phyloP scores from a whole-genome alignment of 2,113 vertebrate genomes.

The Phrynocephalus versicolor region DNA sequence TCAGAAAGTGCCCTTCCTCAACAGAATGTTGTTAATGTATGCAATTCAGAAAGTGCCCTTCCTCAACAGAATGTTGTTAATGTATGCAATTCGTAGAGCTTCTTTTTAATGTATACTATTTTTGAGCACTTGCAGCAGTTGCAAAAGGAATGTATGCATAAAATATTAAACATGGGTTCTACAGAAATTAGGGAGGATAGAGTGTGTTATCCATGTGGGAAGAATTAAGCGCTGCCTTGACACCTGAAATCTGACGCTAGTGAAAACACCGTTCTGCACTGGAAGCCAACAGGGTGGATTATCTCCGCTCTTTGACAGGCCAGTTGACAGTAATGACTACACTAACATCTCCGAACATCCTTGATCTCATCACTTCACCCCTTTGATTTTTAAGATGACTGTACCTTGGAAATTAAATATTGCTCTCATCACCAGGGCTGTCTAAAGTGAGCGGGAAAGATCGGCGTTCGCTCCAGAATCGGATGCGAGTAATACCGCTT shows the following conservation, averaged over 20 bases:
- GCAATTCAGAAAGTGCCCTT: background rate
- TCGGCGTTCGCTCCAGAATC: conserved; percentile 34
- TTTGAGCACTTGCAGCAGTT: background rate
- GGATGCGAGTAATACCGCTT: conserved; percentile 38
- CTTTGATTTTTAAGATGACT: conserved; percentile 60
- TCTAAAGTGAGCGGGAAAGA: conserved; percentile 45
- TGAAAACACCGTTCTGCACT: conserved; percentile 36
- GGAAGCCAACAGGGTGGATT: conserved; percentile 52
- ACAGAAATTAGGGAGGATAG: conserved; percentile 24
- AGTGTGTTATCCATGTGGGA: background rate
- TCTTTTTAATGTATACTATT: background rate
- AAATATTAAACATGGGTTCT: conserved; percentile 21
- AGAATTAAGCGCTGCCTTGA: conserved; percentile 32
- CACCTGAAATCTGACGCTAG: conserved; percentile 47
- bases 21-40: background rate
- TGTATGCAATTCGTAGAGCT: background rate
- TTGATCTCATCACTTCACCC: conserved; percentile 58
- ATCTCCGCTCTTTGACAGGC: conserved; percentile 53
- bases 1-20: background rate
- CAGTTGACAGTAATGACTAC: conserved; percentile 63
- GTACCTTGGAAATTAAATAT: conserved; percentile 55
- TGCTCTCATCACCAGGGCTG: conserved; percentile 53
- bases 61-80: background rate
- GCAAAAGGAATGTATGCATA: conserved; percentile 12
- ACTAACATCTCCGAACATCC: conserved; percentile 48